A percentile compares a stretch with the other conserved stretches of the same genome.
phyloP scores from a whole-genome alignment of 2,888 invertebrate genomes.

The Lampropteryx suffumata region DNA sequence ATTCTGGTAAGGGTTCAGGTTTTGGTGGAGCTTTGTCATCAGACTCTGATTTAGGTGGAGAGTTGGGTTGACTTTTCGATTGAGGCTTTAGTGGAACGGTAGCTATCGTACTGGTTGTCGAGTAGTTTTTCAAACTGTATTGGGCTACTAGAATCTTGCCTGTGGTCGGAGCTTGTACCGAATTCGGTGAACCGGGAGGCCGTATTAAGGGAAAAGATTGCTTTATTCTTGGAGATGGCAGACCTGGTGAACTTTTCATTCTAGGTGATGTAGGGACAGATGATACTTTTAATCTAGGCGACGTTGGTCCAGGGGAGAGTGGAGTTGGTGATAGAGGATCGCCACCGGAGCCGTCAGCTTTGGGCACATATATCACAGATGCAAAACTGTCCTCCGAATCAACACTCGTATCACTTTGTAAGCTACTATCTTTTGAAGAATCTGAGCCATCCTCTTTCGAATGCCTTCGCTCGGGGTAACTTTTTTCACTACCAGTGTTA shows the following conservation, averaged over 20 bases:
- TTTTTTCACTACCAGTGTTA: constrained; percentile 70
- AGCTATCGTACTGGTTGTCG: constrained; percentile 56
- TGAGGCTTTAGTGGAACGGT: constrained; percentile 62
- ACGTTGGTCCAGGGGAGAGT: constrained; percentile 84
- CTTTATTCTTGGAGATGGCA: constrained; percentile 86
- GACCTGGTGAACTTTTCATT: constrained; percentile 87
- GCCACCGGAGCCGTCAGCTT: constrained; percentile 85
- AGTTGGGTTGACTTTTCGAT: constrained; percentile 76
- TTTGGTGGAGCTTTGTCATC: constrained; percentile 58
- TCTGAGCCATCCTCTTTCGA: constrained; percentile 95
- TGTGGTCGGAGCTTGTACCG: constrained; percentile 75
- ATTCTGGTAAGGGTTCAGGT: constrained; percentile 53
- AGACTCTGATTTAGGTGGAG: constrained; percentile 74
- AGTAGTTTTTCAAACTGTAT: constrained; percentile 80
- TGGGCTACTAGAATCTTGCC: constrained; percentile 83
- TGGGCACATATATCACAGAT: constrained; percentile 95
- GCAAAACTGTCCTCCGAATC: constrained; percentile 97
- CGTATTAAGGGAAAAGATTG: constrained; percentile 84
- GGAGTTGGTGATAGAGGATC: constrained; percentile 84
- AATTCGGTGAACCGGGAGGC: constrained; percentile 83
- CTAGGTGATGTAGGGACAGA: constrained; percentile 91
- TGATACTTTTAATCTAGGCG: constrained; percentile 84
- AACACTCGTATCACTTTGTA: constrained; percentile 96
- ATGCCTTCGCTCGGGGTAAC: constrained; percentile 85
- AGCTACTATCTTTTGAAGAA: constrained; percentile 93